phyloP scores from a whole-genome alignment of 1,140 invertebrate species.

The Cydia strobilella region DNA sequence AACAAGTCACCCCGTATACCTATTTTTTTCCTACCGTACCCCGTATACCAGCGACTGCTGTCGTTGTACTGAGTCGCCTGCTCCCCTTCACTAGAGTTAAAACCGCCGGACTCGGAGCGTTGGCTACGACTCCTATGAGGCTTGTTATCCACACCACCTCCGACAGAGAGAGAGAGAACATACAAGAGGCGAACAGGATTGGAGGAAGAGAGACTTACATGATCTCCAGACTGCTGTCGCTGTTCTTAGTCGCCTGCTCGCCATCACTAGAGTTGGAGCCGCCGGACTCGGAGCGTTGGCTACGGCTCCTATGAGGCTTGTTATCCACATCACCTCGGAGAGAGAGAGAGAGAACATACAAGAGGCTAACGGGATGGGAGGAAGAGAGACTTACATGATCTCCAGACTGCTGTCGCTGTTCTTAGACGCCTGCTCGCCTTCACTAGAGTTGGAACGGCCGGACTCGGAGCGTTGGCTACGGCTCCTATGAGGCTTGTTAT shows the following conservation, averaged over 20 bases:
- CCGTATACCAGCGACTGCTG: no score
- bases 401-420: conserved; percentile 86
- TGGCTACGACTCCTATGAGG: conserved; percentile 51
- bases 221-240: conserved; percentile 85
- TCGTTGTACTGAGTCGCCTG: conserved; percentile 85
- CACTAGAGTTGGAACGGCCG: conserved; percentile 82
- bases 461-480: conserved; percentile 46
- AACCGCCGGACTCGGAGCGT: conserved; percentile 80
- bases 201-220: conserved; percentile 79
- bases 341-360: no score
- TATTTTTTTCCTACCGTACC: no score
- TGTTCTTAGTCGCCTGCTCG: conserved; percentile 84
- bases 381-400: conserved; percentile 81
- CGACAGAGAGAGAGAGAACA: no score
- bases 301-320: conserved; percentile 40
- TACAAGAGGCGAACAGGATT: no score
- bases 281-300: conserved; percentile 77
- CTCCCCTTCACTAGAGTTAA: conserved; percentile 83
- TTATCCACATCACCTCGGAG: no score
- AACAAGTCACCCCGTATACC: no score
- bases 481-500: no score
- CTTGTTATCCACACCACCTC: no score
- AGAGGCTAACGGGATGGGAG: no score
- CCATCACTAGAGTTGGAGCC: conserved; percentile 83
- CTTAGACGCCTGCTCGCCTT: conserved; percentile 84